Base-by-base conservation (phyloP, 2,113 vertebrate species). In the Limanda limanda region DNA sequence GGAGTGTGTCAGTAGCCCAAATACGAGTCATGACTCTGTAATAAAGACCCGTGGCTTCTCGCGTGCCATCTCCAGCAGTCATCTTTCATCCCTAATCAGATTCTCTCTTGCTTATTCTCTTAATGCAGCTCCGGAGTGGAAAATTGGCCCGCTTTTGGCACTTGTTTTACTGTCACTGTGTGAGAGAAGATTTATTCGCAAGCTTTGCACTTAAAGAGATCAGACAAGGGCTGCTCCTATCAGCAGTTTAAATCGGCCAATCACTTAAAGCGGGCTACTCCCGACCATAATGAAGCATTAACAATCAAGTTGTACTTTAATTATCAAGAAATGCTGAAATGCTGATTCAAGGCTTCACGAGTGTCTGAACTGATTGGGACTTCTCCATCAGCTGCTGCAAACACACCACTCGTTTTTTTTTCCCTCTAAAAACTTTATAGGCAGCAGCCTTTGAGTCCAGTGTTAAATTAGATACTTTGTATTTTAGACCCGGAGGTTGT, bases 171-270 rank as follows among this genome's bases (percentile, higher is more conserved):
- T 85, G 84, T 89, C 82, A 81, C 81, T 83, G 79, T 86, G 78
- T 66, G 74, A 81, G 73, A 66, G 70, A 52, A 89, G 92, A 95
- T 94, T 94, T 95, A 94, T 94, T 86, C 51, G 70, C 81, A 84
- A 81, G 86, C 86, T 80, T 88, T 92, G 91, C 93, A 93, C 93
- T 94, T 95, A 94, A 93, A 92, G 81, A 91, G 90, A 93, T 93
- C 91, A 89, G 92, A 93, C 90, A 79, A 74, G 86, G 81, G 72
- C 85, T 92, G 93, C 92, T 87, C 90, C 79, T 88, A 93, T 95
- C 94, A 95, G 95, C 95, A 95, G 82, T 95, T 95, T 94, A 81
- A 89, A 93, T 91, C 27, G 54, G 82, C 91, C 93, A 94, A 95
- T 95, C 92, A 94, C 93, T 95, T 95, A 95, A 94, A 94, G 88